phyloP scores from a whole-genome alignment of 1,140 invertebrate genomes.

The Drosophila santomea region DNA sequence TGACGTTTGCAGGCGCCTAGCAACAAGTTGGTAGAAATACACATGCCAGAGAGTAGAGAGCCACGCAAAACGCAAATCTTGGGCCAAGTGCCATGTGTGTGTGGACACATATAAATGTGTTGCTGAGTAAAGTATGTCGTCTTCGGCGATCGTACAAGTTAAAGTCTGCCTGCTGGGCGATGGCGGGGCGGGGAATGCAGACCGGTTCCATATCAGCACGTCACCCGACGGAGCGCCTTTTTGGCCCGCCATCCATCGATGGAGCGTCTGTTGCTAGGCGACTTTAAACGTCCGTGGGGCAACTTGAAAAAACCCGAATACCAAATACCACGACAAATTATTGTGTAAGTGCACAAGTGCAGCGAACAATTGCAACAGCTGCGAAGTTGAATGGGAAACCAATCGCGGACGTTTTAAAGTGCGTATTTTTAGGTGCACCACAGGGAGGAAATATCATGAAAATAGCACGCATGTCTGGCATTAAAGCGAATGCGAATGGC shows the following conservation, averaged over 20 bases:
- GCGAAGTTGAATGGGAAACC: constrained; percentile 40
- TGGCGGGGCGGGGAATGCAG: constrained; percentile 2
- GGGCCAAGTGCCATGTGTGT: not conserved
- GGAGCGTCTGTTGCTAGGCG: constrained; percentile 65
- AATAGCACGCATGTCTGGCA: not conserved
- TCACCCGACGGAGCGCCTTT: constrained; percentile 30
- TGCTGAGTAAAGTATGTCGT: constrained; percentile 53
- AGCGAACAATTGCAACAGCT: constrained; percentile 55
- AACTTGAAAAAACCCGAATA: constrained; percentile 39
- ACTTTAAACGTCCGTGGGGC: constrained; percentile 17
- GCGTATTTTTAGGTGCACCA: constrained; percentile 49
- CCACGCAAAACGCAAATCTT: constrained; percentile 29
- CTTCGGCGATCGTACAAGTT: constrained; percentile 46
- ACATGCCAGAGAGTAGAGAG: constrained; percentile 7
- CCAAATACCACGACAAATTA: constrained; percentile 21
- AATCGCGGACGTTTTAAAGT: constrained; percentile 33
- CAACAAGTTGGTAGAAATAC: constrained; percentile 38
- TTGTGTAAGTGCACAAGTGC: constrained; percentile 45
- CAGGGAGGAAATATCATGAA: not conserved
- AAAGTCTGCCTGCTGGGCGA: constrained; percentile 5
- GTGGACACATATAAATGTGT: not conserved
- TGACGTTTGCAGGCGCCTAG: constrained; percentile 53
- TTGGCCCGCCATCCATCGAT: constrained; percentile 13
- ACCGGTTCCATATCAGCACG: constrained; percentile 73
- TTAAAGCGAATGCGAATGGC: not conserved